Evolutionary conservation across 1,140 invertebrate species (phyloP).

Genomic region (Zelostemma sp.): DNA sequence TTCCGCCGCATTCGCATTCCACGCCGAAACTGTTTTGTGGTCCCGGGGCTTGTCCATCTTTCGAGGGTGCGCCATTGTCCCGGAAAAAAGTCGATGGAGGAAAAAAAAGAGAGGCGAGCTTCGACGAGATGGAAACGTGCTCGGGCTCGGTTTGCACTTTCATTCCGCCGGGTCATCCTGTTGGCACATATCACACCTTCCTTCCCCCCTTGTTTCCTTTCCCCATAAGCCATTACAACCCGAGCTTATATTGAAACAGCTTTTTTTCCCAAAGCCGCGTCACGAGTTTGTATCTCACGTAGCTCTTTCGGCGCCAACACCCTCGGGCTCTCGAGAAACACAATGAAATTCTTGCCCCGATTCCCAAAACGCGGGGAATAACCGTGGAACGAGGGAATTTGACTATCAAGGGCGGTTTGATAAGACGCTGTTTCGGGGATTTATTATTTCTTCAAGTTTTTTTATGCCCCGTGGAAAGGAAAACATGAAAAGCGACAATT

Average conservation of each 20-base stretch:
- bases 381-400: background rate
- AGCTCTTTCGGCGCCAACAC: conserved; percentile 22
- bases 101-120: conserved; percentile 8
- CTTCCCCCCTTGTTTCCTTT: too few relatives aligned
- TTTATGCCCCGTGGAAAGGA: too few relatives aligned
- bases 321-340: conserved; percentile 7
- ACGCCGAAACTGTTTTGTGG: conserved; percentile 18
- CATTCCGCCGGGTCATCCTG: conserved; percentile 15
- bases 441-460: too few relatives aligned
- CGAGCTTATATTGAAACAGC: background rate
- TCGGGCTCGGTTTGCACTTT: background rate
- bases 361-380: background rate
- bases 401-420: background rate
- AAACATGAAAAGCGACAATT: too few relatives aligned
- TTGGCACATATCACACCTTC: conserved; percentile 7
- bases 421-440: too few relatives aligned
- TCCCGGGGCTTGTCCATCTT: conserved; percentile 20
- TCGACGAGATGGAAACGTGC: conserved; percentile 4
- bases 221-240: conserved; percentile 10
- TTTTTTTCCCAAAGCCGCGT: conserved; percentile 27
- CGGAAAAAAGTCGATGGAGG: conserved; percentile 31
- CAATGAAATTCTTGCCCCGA: background rate
- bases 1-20: conserved; percentile 25
- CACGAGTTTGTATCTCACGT: conserved; percentile 46
- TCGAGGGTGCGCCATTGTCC: conserved; percentile 23